A percentile compares a stretch with the other conserved stretches of the same genome.
Conservation (phyloP, 2,888 invertebrate genomes). For the Cataglyphis livida region DNA sequence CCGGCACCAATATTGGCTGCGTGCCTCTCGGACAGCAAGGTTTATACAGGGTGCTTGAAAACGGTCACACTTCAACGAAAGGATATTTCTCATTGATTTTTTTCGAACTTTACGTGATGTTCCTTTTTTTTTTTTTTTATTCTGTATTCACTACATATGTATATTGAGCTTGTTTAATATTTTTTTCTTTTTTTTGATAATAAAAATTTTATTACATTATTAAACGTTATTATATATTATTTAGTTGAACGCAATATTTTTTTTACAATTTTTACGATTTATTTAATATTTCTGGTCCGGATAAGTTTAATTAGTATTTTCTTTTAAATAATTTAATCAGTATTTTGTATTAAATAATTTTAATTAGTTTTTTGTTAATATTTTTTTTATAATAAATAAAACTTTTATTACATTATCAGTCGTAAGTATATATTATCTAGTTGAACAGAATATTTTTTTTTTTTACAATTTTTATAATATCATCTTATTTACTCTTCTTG, state of each 20-base stretch:
- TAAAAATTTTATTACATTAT: neutral
- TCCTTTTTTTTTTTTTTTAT: neutral
- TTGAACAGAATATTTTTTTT: neutral
- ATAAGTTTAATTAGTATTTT: no score
- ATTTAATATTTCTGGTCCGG: neutral
- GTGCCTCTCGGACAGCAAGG: neutral
- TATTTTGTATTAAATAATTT: no score
- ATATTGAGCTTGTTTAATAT: no score
- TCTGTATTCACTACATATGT: no score
- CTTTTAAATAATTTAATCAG: no score
- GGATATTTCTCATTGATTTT: neutral
- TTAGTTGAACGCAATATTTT: neutral
- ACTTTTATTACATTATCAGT: no score
- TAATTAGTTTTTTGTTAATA: no score
- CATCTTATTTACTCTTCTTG: neutral
- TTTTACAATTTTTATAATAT: neutral
- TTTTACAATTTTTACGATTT: neutral
- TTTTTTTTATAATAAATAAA: no score
- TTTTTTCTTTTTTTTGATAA: neutral
- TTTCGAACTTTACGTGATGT: neutral
- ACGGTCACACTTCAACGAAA: neutral
- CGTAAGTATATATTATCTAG: neutral
- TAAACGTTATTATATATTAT: neutral
- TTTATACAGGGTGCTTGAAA: constrained; percentile 29
- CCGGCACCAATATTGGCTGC: constrained; percentile 36